Evolutionary conservation across 2,113 vertebrate species (phyloP).

Genomic region (Thymallus thymallus): DNA sequence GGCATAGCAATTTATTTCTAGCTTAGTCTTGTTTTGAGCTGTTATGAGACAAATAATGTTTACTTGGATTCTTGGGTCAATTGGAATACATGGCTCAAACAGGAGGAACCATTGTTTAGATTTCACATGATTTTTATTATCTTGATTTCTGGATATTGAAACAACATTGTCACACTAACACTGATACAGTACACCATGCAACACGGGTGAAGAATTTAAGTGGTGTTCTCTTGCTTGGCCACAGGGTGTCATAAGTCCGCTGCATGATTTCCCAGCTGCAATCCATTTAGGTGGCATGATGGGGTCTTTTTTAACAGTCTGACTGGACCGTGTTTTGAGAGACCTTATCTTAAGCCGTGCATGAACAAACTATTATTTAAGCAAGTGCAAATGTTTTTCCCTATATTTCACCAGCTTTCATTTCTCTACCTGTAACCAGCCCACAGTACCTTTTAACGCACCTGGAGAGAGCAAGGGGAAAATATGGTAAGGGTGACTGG

Average conservation of each 20-base stretch:
- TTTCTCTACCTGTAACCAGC: not conserved
- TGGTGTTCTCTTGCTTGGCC: constrained; percentile 16
- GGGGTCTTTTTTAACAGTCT: too few species aligned
- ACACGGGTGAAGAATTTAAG: not conserved
- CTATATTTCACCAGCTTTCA: not conserved
- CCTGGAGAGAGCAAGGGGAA: not conserved
- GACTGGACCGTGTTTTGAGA: too few species aligned
- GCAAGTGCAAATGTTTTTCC: not conserved
- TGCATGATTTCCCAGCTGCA: not conserved
- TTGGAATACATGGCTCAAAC: too few species aligned
- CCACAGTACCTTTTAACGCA: not conserved
- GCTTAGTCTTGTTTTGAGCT: not conserved
- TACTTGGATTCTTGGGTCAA: not conserved
- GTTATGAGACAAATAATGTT: not conserved
- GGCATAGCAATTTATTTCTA: not conserved
- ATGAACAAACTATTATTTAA: not conserved
- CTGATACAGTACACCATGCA: too few species aligned
- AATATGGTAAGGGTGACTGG: not conserved
- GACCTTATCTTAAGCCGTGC: too few species aligned
- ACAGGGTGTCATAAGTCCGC: constrained; percentile 30
- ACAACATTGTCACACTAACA: too few species aligned
- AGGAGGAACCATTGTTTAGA: too few species aligned
- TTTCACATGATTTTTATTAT: too few species aligned
- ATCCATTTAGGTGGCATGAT: too few species aligned
- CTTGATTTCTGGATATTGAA: too few species aligned